These are phyloP conservation scores for Hydractinia symbiolongicarpus DNA, from an alignment of 30 jellyfish, hydroid and myxozoan species.

Conservation along the genomic window DNA sequence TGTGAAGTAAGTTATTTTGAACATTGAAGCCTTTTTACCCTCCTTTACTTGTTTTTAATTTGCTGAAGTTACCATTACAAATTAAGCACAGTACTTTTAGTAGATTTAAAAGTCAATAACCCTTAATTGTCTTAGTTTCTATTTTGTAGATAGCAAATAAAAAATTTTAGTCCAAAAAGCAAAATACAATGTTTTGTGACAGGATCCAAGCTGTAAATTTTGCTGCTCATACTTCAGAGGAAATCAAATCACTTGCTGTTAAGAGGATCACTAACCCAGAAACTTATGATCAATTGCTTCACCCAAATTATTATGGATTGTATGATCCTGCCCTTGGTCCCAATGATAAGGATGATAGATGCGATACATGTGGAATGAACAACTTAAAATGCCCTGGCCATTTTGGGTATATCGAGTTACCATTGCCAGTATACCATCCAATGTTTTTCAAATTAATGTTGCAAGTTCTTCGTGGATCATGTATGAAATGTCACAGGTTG, in stretches of 20 bases:
- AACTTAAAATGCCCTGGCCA: slow-evolving; percentile 91
- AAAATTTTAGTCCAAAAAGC: no score
- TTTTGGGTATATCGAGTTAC: slow-evolving; percentile 82
- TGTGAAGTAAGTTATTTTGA: no score
- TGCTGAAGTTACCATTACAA: no score
- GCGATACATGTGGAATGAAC: slow-evolving; percentile 85
- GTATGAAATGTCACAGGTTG: slow-evolving; percentile 79
- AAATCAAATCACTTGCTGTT: slow-evolving; percentile 62
- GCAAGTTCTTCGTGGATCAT: slow-evolving; percentile 64
- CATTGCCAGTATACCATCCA: slow-evolving; percentile 97
- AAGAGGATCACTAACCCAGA: slow-evolving; percentile 68
- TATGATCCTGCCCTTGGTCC: slow-evolving; percentile 90
- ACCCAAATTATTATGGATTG: slow-evolving; percentile 79
- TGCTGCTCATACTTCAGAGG: slow-evolving; percentile 62
- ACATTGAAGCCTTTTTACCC: no score
- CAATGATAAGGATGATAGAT: slow-evolving; percentile 65
- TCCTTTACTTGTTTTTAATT: no score
- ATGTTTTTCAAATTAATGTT: slow-evolving; percentile 58
- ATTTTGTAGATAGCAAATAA: no score
- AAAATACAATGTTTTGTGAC: slow-evolving; percentile 15
- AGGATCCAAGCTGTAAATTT: slow-evolving; percentile 37
- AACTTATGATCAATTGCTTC: slow-evolving; percentile 69
- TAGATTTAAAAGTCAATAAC: no score
- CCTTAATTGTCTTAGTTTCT: no score
- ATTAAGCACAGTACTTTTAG: no score